A percentile compares a stretch with the other conserved stretches of the same genome.
These are phyloP conservation scores for Temnothorax unifasciatus DNA, from an alignment of 2,888 invertebrate genomes.

Conservation along the genomic window DNA sequence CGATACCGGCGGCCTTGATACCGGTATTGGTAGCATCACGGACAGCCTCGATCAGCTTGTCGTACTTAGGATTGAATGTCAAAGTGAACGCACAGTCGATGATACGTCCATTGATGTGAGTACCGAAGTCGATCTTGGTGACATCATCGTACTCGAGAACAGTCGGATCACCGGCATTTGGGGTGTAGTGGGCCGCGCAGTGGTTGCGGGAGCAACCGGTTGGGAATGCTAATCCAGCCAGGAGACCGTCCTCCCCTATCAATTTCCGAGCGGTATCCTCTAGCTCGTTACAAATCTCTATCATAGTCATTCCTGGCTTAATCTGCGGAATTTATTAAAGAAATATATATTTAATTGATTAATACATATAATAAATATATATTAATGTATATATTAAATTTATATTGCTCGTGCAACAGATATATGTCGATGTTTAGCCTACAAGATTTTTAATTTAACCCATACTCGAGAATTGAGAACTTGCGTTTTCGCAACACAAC, in stretches of 20 bases:
- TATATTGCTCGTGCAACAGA: not conserved
- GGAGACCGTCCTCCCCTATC: slow-evolving; percentile 97
- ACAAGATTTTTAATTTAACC: not conserved
- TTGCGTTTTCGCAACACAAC: not conserved
- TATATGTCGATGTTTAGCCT: not conserved
- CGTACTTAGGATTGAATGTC: slow-evolving; percentile 98
- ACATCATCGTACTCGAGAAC: slow-evolving; percentile 98
- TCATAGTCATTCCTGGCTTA: slow-evolving; percentile 99
- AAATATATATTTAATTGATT: not conserved
- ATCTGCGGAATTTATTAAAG: slow-evolving; percentile 84
- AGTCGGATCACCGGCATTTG: slow-evolving; percentile 98
- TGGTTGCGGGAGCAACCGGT: slow-evolving; percentile 99
- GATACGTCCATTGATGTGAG: slow-evolving; percentile 98
- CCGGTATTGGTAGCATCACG: slow-evolving; percentile 99
- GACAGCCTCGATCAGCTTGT: slow-evolving; percentile 97
- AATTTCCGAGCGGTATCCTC: slow-evolving; percentile 96
- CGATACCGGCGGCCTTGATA: slow-evolving; percentile 97
- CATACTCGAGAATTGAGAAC: not conserved
- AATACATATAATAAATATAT: too few relatives aligned
- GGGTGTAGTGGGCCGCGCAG: slow-evolving; percentile 99
- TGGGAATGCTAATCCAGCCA: slow-evolving; percentile 98
- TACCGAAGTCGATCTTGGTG: slow-evolving; percentile 99
- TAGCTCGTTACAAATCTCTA: slow-evolving; percentile 98
- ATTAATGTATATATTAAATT: not conserved
- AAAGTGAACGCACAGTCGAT: slow-evolving; percentile 99